Evolutionary conservation across 2,888 invertebrate species (phyloP), one percentile per base, ranked within the genome.

Genomic region (Heliconius ismenius): DNA sequence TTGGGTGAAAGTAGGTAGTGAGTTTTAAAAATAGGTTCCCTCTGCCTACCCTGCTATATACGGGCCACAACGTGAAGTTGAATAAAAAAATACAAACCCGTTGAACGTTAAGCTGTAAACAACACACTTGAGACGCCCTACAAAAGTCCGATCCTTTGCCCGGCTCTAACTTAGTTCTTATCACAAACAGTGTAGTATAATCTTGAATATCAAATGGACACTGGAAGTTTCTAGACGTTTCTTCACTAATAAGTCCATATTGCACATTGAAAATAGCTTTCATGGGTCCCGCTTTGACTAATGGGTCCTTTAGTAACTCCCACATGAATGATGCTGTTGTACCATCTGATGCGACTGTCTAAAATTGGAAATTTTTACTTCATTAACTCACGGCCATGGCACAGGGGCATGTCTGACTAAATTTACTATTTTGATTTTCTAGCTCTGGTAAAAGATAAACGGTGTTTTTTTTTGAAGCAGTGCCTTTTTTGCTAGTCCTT

Each of bases 101-200:
- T 81, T 95, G 96, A 67, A 98, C 96, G 81, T 95, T 96, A 77
- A 98, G 91, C 87, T 96, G 96, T 84, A 98, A 93, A 90, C 97
- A 97, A 90, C 98, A 98, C 87, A 98, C 97, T 80, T 97, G 97
- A 79, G 98, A 98, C 64, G 98, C 97, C 75, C 98, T 96, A 87
- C 98, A 98, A 85, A 98, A 96, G 86, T 98, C 98, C 39, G 95
- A 95, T 2, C 97, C 96, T 86, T 96, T 96, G 39, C 96, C 95
- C 0, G 98, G 97, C 87, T 98, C 97, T 81, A 98, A 95, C 82
- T 95, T 95, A 0, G 97, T 97, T 79, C 96, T 96, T 78, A 98
- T 95, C 79, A 96, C 96, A 87, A 98, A 98, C 83, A 98, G 92
- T 9, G 98, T 98, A 92, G 96, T 96, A 84, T 97, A 98, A 88